Percentiles rank a stretch among this genome's conserved stretches.
These are phyloP conservation scores for Chroicocephalus ridibundus DNA, from an alignment of 2,113 vertebrate species.

Conservation along the genomic window DNA sequence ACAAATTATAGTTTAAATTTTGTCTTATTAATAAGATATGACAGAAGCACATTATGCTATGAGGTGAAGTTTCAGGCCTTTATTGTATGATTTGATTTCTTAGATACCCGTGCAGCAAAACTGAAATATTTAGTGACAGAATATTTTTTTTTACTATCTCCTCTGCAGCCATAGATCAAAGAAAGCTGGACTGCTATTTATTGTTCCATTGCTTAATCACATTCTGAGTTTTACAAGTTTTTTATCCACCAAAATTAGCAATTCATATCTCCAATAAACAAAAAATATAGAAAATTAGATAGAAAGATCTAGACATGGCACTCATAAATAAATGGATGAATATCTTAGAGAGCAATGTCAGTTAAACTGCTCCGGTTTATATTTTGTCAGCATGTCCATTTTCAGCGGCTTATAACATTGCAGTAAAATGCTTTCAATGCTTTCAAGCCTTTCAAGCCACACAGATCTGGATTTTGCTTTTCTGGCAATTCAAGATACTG, in stretches of 20 bases:
- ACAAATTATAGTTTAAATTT: constrained; percentile 49
- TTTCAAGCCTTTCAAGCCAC: neutral
- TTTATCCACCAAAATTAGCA: constrained; percentile 46
- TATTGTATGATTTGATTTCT: constrained; percentile 50
- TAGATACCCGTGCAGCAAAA: constrained; percentile 21
- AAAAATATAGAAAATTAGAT: constrained; percentile 23
- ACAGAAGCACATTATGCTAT: constrained; percentile 20
- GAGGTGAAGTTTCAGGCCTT: constrained; percentile 51
- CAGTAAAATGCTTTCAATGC: neutral
- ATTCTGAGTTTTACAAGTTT: neutral
- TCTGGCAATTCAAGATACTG: neutral
- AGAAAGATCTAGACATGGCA: constrained; percentile 1
- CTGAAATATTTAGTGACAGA: constrained; percentile 44
- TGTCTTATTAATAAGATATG: constrained; percentile 46
- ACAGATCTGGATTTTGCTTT: neutral
- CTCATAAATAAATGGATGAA: constrained; percentile 32
- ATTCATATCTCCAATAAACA: constrained; percentile 32
- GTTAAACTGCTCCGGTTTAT: neutral
- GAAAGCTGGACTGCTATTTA: constrained; percentile 13
- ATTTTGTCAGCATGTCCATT: neutral
- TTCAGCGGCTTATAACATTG: neutral
- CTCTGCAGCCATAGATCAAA: constrained; percentile 44
- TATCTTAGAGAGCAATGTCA: neutral
- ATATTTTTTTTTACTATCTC: neutral
- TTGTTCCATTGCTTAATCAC: constrained; percentile 42